phyloP scores from a whole-genome alignment of 2,888 invertebrate genomes.

The Periphyllus acericola region DNA sequence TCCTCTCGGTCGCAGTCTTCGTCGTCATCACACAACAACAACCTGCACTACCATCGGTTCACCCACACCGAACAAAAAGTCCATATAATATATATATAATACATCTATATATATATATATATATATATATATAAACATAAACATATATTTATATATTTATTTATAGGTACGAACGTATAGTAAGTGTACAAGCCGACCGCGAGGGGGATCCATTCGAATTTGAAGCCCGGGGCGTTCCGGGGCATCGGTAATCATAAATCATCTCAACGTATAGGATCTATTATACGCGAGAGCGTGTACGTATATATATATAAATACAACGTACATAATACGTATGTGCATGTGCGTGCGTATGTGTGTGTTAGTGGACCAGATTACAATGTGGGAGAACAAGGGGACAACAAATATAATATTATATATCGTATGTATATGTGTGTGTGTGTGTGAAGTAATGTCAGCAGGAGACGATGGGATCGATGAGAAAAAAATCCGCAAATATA shows the following conservation, averaged over 20 bases:
- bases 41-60: slow-evolving; percentile 12
- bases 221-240: slow-evolving; percentile 56
- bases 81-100: not conserved
- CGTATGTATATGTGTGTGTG: not conserved
- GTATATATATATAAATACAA: not conserved
- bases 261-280: slow-evolving; percentile 55
- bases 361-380: slow-evolving; percentile 56
- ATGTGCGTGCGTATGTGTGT: not conserved
- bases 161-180: not conserved
- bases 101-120: not conserved
- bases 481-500: slow-evolving; percentile 30
- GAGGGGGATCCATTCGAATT: slow-evolving; percentile 58
- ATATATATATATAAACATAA: not conserved
- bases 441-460: slow-evolving; percentile 22
- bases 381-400: slow-evolving; percentile 26
- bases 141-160: not conserved
- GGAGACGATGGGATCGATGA: slow-evolving; percentile 24
- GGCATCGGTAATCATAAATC: slow-evolving; percentile 58
- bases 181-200: not conserved
- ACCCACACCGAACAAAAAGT: slow-evolving; percentile 23
- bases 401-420: slow-evolving; percentile 17
- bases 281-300: not conserved
- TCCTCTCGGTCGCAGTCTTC: not conserved
- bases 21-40: not conserved
- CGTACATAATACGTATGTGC: not conserved